Base-by-base conservation (phyloP, 1,140 invertebrate species). In the Neuroterus valhalla region DNA sequence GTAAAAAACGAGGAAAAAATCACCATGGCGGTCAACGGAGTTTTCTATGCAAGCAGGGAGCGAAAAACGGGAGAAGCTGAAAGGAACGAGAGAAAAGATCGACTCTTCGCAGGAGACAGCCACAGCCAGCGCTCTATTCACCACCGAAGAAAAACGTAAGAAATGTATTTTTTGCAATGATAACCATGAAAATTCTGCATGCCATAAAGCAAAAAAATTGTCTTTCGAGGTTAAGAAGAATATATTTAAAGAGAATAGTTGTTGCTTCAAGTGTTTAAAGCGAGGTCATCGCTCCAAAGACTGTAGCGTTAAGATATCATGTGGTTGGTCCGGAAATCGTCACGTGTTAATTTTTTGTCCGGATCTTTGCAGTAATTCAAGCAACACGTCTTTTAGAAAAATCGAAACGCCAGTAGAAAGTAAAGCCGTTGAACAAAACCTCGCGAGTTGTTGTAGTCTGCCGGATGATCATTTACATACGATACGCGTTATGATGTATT, bases 181-280 rank as follows among this genome's bases (percentile, higher is more conserved):
- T 10, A 21, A 52, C 0, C 17, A 52, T 21, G 48, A 52, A 10
- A 52, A 17, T 52, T 3, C 19, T 10, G 19, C 11, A 1, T 52
- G 48, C 23, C 17, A 52, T 17, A 52, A 52, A 19, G 48, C 17
- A 5, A 52, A 21, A 11, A 52, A 17, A 21, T 21, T 52, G 48
- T 52, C n/a, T 21, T 52, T 1, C n/a, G 19, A 50, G 42, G 21
- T 55, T 38, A 46, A 48, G 21, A 70, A 70, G 38, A 52, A 1
- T 55, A 50, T 70, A 17, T 23, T 50, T 50, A 45, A 45, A 46
- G 52, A 71, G 50, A 52, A 71, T 55, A 62, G 21, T 42, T 71
- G 69, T 71, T 71, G 69, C 45, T 71, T 71, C 62, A 71, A 71
- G 21, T 71, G 69, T 71, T 55, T 71, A 8, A 71, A 42, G 17